These are phyloP conservation scores for Ceratothoa steindachneri DNA, from an alignment of 2,888 invertebrate species.

Conservation along the genomic window DNA sequence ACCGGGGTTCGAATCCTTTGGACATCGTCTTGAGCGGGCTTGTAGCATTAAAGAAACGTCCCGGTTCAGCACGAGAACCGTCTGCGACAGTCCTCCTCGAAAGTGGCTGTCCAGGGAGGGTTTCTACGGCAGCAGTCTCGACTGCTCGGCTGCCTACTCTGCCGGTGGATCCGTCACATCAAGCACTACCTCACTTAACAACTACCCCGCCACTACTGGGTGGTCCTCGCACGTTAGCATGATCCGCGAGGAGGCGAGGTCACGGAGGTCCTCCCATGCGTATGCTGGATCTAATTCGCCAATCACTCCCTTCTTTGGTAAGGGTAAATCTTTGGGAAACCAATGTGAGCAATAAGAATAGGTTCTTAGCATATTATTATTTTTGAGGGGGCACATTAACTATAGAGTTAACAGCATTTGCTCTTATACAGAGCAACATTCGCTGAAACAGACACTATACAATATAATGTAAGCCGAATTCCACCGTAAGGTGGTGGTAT, in stretches of 20 bases:
- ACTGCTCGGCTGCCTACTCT: constrained; percentile 31
- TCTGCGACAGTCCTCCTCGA: constrained; percentile 20
- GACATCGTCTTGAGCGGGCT: constrained; percentile 29
- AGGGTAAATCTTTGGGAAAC: not conserved
- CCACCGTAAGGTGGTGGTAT: too few species aligned
- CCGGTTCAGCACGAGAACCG: not conserved
- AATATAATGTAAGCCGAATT: too few species aligned
- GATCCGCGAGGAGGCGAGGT: constrained; percentile 37
- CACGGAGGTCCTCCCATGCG: not conserved
- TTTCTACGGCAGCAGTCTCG: constrained; percentile 32
- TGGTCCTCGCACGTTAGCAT: constrained; percentile 39
- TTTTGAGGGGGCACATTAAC: too few species aligned
- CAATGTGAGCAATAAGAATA: too few species aligned
- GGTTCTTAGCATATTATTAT: too few species aligned
- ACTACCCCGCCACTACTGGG: constrained; percentile 15
- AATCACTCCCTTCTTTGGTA: not conserved
- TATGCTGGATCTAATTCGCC: not conserved
- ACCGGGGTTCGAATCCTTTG: constrained; percentile 15
- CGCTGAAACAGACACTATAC: too few species aligned
- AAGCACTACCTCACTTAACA: not conserved
- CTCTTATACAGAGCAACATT: too few species aligned
- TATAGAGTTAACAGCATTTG: too few species aligned
- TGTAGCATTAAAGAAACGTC: constrained; percentile 39
- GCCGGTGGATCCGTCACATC: constrained; percentile 20
- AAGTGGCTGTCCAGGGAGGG: constrained; percentile 38